phyloP scores from a whole-genome alignment of 2,113 vertebrate species.

The Sterna hirundo region DNA sequence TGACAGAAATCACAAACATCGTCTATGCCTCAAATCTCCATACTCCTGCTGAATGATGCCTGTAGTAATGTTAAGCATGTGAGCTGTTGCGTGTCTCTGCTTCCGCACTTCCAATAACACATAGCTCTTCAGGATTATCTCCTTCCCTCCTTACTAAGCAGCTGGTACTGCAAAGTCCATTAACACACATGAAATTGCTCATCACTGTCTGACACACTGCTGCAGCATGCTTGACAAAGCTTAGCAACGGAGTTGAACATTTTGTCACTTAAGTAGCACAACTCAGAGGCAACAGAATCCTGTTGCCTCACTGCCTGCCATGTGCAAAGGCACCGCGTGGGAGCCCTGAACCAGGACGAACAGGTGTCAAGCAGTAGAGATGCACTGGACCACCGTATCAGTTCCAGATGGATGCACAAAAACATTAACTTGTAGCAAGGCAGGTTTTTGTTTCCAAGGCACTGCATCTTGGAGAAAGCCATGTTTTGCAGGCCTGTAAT shows the following conservation, averaged over 20 bases:
- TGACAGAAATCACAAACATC: not conserved
- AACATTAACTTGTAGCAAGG: not conserved
- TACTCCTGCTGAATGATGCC: not conserved
- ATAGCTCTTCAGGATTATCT: not conserved
- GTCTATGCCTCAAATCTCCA: not conserved
- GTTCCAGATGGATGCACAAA: not conserved
- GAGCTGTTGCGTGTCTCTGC: not conserved
- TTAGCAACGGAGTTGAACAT: not conserved
- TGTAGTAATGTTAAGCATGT: not conserved
- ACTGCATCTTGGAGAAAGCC: not conserved
- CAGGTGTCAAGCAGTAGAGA: not conserved
- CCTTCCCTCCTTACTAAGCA: constrained; percentile 37
- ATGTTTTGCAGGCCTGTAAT: not conserved
- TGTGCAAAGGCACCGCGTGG: rapidly evolving
- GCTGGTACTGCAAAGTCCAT: constrained; percentile 13
- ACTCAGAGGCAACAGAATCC: not conserved
- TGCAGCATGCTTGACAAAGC: not conserved
- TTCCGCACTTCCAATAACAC: not conserved
- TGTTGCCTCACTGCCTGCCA: not conserved
- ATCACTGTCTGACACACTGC: not conserved
- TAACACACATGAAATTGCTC: not conserved
- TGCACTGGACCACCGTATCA: rapidly evolving
- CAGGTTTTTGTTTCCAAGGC: not conserved
- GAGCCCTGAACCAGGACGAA: not conserved
- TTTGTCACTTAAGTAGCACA: not conserved